Percentiles rank a stretch among this genome's conserved stretches.
These are phyloP conservation scores for Euplexia lucipara DNA, from an alignment of 2,888 invertebrate genomes.

Conservation along the genomic window DNA sequence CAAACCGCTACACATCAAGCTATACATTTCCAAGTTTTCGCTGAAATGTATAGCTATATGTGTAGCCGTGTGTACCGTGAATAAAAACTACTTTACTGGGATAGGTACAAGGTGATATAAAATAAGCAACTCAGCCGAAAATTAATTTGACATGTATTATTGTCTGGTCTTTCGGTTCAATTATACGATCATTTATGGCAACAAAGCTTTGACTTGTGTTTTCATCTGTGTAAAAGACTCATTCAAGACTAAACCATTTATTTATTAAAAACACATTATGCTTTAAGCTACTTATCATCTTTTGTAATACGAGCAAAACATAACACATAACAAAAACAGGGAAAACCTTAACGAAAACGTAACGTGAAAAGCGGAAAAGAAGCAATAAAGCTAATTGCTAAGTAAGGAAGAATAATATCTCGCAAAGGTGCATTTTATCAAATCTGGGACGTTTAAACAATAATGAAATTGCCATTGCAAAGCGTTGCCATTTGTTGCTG, in stretches of 20 bases:
- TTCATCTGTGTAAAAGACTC: not conserved
- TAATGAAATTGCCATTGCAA: slow-evolving; percentile 55
- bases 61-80: no score
- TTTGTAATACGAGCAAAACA: not conserved
- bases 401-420: slow-evolving; percentile 52
- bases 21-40: no score
- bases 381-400: slow-evolving; percentile 50
- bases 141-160: no score
- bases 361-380: slow-evolving; percentile 13
- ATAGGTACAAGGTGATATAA: no score
- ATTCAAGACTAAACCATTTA: not conserved
- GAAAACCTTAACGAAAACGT: slow-evolving; percentile 16
- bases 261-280: not conserved
- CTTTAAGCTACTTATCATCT: not conserved
- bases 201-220: not conserved
- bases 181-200: not conserved
- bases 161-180: not conserved
- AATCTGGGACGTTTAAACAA: slow-evolving; percentile 56
- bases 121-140: no score
- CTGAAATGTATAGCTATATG: no score
- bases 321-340: not conserved
- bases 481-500: slow-evolving; percentile 53
- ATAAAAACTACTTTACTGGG: no score
- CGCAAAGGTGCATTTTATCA: slow-evolving; percentile 52
- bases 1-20: no score